Conservation (phyloP, 2,113 vertebrate genomes). For the Dunckerocampus dactyliophorus region DNA sequence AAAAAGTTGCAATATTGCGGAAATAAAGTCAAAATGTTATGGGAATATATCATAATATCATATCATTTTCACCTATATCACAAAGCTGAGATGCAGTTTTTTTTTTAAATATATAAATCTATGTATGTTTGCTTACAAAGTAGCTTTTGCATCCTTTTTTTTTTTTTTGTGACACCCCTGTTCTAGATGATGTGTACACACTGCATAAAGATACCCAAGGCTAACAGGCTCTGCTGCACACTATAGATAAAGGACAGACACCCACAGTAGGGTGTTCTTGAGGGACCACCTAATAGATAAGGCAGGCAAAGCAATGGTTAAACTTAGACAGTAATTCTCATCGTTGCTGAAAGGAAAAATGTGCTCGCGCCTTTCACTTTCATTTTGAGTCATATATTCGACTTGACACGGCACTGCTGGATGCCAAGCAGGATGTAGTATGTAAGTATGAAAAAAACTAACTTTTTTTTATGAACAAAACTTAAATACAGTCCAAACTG, state of each 20-base stretch:
- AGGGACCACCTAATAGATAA: slow-evolving; percentile 33
- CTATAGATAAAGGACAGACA: slow-evolving; percentile 50
- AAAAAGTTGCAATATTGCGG: no score
- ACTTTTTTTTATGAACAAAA: no score
- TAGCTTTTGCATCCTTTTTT: background rate
- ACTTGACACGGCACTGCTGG: background rate
- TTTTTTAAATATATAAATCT: no score
- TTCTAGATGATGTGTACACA: background rate
- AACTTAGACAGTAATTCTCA: background rate
- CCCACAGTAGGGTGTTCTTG: slow-evolving; percentile 22
- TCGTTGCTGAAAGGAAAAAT: background rate
- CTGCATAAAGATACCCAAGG: background rate
- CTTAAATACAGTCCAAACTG: no score
- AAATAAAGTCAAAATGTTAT: no score
- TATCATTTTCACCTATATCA: background rate
- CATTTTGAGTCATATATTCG: background rate
- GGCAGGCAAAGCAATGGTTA: slow-evolving; percentile 21
- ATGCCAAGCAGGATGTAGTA: background rate
- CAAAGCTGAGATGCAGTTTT: background rate
- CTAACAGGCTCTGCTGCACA: slow-evolving; percentile 16
- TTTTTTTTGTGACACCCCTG: background rate
- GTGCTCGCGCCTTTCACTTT: slow-evolving; percentile 12
- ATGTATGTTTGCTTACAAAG: no score
- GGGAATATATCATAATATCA: no score
- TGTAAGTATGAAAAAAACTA: no score